Evolutionary conservation across 2,113 vertebrate genomes (phyloP).

Genomic region (Okapia johnstoni): DNA sequence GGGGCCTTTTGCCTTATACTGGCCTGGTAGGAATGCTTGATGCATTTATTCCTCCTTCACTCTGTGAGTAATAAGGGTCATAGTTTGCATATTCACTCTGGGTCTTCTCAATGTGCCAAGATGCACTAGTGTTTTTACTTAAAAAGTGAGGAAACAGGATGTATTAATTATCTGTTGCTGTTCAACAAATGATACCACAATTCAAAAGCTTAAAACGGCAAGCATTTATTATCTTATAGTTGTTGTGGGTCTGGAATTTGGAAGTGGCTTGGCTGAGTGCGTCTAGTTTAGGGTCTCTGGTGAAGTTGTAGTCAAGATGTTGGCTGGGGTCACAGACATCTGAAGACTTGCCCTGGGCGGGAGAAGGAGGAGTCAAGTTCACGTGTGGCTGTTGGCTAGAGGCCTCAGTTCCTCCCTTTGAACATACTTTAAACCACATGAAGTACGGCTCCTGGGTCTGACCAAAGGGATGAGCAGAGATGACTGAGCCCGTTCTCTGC

Average conservation of each 20-base stretch:
- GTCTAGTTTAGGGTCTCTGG: background rate
- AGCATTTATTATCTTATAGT: background rate
- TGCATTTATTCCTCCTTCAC: background rate
- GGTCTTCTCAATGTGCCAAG: background rate
- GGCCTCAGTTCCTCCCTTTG: background rate
- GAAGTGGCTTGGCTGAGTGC: background rate
- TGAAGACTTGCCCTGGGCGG: background rate
- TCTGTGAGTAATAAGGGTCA: background rate
- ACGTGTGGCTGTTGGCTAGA: background rate
- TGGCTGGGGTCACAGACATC: background rate
- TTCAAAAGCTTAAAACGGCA: background rate
- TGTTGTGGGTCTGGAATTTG: background rate
- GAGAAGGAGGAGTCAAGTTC: background rate
- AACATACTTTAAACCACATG: background rate
- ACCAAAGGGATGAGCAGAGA: background rate
- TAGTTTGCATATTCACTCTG: background rate
- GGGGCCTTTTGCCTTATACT: background rate
- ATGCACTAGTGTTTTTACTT: background rate
- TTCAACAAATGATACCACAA: background rate
- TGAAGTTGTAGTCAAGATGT: background rate
- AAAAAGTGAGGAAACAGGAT: background rate
- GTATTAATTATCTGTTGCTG: background rate
- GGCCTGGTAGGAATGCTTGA: background rate
- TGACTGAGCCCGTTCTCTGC: background rate
- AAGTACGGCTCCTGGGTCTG: background rate